phyloP scores from a whole-genome alignment of 2,113 vertebrate species.

The Mastomys natalensis region DNA sequence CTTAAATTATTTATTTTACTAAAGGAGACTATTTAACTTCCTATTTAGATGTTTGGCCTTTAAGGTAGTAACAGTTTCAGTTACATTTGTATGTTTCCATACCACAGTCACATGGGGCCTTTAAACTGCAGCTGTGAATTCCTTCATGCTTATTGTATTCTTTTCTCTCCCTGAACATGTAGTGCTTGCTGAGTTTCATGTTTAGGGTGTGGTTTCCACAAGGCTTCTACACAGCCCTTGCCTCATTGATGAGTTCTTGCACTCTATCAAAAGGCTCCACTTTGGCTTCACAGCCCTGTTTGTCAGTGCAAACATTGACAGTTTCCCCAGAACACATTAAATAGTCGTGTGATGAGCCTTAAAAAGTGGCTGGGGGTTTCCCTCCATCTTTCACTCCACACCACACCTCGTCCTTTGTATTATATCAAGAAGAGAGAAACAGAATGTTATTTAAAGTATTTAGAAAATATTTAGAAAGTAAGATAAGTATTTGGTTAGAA shows the following conservation, averaged over 20 bases:
- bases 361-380: not conserved
- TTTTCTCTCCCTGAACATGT: not conserved
- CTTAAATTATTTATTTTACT: not conserved
- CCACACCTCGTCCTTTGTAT: not conserved
- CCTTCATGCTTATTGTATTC: not conserved
- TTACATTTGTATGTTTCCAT: not conserved
- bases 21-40: not conserved
- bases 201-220: not conserved
- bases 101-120: not conserved
- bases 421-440: constrained; percentile 13
- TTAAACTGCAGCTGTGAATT: not conserved
- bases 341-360: constrained; percentile 53
- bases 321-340: not conserved
- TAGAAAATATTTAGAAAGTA: too few relatives aligned
- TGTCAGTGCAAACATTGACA: not conserved
- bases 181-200: not conserved
- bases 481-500: not conserved
- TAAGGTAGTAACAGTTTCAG: not conserved
- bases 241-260: too few relatives aligned
- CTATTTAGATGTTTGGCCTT: not conserved
- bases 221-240: not conserved
- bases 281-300: not conserved
- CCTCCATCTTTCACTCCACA: not conserved
- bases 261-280: not conserved
- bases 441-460: constrained; percentile 65